A percentile compares a stretch with the other conserved stretches of the same genome.
Evolutionary conservation across 2,113 vertebrate species (phyloP).

Genomic region (Syngnathus typhle): DNA sequence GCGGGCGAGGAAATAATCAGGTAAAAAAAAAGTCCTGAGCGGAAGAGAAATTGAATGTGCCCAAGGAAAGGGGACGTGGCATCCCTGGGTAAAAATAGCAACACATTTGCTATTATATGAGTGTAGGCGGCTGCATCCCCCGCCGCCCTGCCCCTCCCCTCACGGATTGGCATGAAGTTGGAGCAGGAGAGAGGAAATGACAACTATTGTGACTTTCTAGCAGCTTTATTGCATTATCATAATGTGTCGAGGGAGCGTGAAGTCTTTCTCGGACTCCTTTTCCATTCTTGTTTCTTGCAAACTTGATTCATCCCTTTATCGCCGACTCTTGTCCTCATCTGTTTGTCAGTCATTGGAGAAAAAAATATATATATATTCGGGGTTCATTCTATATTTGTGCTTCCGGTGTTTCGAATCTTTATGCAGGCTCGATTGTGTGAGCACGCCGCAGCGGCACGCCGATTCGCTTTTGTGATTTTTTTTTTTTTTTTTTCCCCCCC

Average conservation of each 20-base stretch:
- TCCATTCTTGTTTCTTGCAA: neutral
- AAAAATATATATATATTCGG: neutral
- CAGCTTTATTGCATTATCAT: conserved; percentile 61
- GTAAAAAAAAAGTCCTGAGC: neutral
- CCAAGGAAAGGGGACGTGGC: conserved; percentile 57
- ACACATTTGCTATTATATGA: conserved; percentile 66
- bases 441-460: conserved; percentile 13
- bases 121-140: conserved; percentile 32
- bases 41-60: conserved; percentile 38
- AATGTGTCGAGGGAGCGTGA: conserved; percentile 42
- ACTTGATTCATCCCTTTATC: neutral
- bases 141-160: conserved; percentile 7
- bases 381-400: no score
- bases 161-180: conserved; percentile 58
- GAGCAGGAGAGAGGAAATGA: conserved; percentile 56
- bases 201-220: conserved; percentile 56
- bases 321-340: no score
- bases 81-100: conserved; percentile 63
- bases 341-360: no score
- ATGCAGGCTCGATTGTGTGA: neutral
- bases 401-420: neutral
- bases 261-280: conserved; percentile 3
- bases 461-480: conserved; percentile 57
- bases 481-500: conserved; percentile 20
- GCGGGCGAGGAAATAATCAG: conserved; percentile 46